Evolutionary conservation across 2,888 invertebrate genomes (phyloP), one percentile per base, ranked within the genome.

Genomic region (Hyles lineata): DNA sequence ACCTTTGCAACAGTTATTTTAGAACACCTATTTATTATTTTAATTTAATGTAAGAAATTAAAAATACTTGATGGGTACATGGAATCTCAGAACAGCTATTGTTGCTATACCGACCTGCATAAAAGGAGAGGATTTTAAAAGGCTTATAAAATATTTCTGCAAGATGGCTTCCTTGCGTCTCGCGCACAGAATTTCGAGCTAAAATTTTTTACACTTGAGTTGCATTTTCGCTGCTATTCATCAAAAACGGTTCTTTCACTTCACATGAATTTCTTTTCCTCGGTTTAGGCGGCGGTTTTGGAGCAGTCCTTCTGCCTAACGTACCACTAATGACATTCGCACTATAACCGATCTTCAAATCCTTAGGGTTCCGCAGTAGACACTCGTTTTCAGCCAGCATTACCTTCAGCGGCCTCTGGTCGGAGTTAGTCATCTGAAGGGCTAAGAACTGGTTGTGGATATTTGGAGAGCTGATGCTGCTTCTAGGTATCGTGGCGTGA

Each of bases 221-320:
- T 71, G 98, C 98, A 81, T 97, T 98, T 83, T 98, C 98, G 75
- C 96, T 96, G 86, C 97, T 96, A 89, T 97, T 97, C 87, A 97
- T 97, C 85, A 97, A 96, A 82, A 97, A 95, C 73, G 97, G 97
- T 82, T 97, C 97, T 83, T 96, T 96, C 80, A 94, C 86, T 78
- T 94, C 95, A 74, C 96, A 95, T 29, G 96, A 95, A 74, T 95
- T 95, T 76, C 96, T 96, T 92, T 97, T 97, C 87, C 96, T 97
- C 15, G 97, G 97, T 81, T 97, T 97, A 21, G 97, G 97, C n/a
- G 97, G 97, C 55, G 97, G 97, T 83, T 97, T 96, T 0, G 97
- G 97, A 60, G 97, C 97, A 77, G 97, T 96, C 89, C 90, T 83
- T 82, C 92, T 88, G 76, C 89, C 86, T 76, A 90, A 78, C 74